Conservation (phyloP, 2,888 invertebrate species). For the Gonocerus acuteangulatus region DNA sequence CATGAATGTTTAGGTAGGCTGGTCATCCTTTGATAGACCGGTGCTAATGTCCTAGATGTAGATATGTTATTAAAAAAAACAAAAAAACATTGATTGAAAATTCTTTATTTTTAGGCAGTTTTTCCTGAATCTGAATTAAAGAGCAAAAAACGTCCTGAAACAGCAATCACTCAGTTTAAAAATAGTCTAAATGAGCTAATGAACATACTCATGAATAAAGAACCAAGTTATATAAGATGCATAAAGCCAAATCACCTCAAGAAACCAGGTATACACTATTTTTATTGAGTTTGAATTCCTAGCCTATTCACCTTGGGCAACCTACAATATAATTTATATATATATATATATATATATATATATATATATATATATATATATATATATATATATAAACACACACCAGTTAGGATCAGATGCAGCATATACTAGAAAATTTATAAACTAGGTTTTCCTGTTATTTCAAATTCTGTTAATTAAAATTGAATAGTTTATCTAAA, state of each 20-base stretch:
- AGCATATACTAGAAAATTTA: not conserved
- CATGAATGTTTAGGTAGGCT: too few species aligned
- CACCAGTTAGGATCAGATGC: too few species aligned
- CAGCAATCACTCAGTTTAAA: conserved; percentile 85
- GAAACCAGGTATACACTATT: conserved; percentile 46
- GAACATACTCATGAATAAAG: conserved; percentile 84
- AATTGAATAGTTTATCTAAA: not conserved
- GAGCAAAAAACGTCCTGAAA: conserved; percentile 78
- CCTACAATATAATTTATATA: not conserved
- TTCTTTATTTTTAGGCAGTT: conserved; percentile 43
- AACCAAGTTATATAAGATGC: conserved; percentile 87
- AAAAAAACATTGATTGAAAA: not conserved
- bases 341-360: not conserved
- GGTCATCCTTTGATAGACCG: too few species aligned
- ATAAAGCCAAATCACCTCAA: conserved; percentile 89
- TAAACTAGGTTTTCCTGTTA: not conserved
- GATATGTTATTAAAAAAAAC: too few species aligned
- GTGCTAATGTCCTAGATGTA: too few species aligned
- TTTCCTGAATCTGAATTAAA: conserved; percentile 58
- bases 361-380: not conserved
- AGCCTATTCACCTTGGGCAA: not conserved
- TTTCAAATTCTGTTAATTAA: not conserved
- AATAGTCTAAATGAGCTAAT: conserved; percentile 77
- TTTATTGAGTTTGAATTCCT: too few species aligned
- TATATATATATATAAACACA: too few species aligned